Base-by-base conservation (phyloP, 1,140 invertebrate genomes). In the Hyles euphorbiae region DNA sequence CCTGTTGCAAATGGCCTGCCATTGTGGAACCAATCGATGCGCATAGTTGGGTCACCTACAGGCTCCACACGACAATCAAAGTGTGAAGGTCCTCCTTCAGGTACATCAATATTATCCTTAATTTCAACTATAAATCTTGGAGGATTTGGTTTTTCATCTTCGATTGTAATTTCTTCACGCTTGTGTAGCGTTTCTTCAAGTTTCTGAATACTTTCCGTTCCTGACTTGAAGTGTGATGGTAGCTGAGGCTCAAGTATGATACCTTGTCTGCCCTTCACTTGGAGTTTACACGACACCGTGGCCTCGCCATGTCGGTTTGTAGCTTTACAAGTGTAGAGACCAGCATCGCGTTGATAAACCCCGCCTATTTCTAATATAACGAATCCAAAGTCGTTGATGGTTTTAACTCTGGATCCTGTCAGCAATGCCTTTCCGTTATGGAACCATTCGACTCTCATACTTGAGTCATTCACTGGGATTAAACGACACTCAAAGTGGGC, bases 361-460 rank as follows among this genome's bases (percentile, higher is more conserved):
- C 95, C 95, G 49, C 94, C 93, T 45, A 98, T 94, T 91, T 98
- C 96, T 49, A 98, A 88, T 71, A 98, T 98, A 3, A 98, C 96
- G 74, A 97, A 98, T 34, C 97, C 97, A 88, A 98, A 98, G 76
- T 98, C 96, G 69, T 96, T 96, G 59, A 97, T 97, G 0, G 95
- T 97, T 79, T 97, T 97, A 56, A 97, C 94, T 82, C 96, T 92
- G 6, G 95, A 96, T 51, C 96, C 96, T 61, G 95, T 93, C 71
- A 94, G 93, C 49, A 98, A 89, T 7, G 96, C 92, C 89, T 98
- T 97, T 40, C 97, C 97, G 83, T 99, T 98, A 70, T 98, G 97
- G 92, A 94, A 98, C 97, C 97, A 99, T 88, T 98, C 97, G 10
- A 99, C 96, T 66, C 94, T 92, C 94, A 98, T 95, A 59, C 94